Base-by-base conservation (phyloP, 1,140 invertebrate genomes). In the Megathymus violae region DNA sequence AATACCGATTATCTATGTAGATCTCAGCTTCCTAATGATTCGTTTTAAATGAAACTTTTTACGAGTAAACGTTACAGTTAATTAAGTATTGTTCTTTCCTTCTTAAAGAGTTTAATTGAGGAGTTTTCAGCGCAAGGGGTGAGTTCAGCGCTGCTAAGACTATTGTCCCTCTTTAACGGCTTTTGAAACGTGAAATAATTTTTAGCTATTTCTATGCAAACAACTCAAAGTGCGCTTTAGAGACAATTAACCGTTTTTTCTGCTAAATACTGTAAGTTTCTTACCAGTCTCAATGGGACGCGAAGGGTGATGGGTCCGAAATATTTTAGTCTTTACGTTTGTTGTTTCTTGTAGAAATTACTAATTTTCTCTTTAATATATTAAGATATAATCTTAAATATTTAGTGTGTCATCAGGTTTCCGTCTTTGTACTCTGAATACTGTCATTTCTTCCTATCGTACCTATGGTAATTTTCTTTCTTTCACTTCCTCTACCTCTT, bases 81-180 rank as follows among this genome's bases (percentile, higher is more conserved):
- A 84, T 84, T 82, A 82, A 82, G 80, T 78, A 77, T 79, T 83
- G 74, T 78, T 80, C 76, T 78, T 77, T 71, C 74, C 76, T 81
- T 82, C 71, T 74, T 79, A 64, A 68, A 72, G 74, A 82, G 80
- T 82, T 75, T 76, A 81, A 82, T 81, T 76, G 77, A 78, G 69
- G 74, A 80, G 71, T 80, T 77, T 76, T 60, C 63, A 76, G 69
- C 64, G 67, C 69, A 62, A 59, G 41, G 50, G 56, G 48, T 43
- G 19, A 22, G 2, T 22, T 22, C 5, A 22, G 19, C 46, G 58
- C 51, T 36, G 9, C 16, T 59, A 59, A 27, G 17, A 47, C 43
- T 11, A 59, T 59, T 59, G 54, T 46, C 31, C 27, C 43, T 46
- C 19, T 11, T 36, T 59, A 59, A 59, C 27, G 7, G 25, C 43